Base-by-base conservation (phyloP, 2,888 invertebrate species). In the Ichneumon xanthorius region DNA sequence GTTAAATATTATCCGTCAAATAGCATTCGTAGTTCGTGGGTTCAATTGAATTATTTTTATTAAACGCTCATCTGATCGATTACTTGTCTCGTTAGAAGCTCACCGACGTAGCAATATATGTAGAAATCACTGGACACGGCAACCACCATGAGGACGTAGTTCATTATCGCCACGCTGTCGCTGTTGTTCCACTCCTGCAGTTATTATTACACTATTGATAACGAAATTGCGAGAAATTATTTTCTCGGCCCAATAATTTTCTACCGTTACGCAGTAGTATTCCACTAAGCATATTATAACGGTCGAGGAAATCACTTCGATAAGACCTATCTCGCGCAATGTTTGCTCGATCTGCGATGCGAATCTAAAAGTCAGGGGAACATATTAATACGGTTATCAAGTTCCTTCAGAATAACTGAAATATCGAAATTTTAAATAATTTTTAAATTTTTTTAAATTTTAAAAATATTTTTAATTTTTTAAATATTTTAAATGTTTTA, bases 261-360 rank as follows among this genome's bases (percentile, higher is more conserved):
- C 76, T 90, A 92, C 92, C 91, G 88, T 91, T 4, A 93, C 89
- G 30, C 90, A 88, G 78, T 89, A 91, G 79, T 91, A 93, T 81
- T 90, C 92, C 1, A 93, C 80, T 26, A 92, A 91, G 58, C 93
- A 93, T 81, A 93, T 92, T n/a, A 92, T 90, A 65, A 92, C 33
- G 5, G 92, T 92, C 65, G 91, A 90, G 1, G 91, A 91, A 0
- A 92, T 63, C n/a, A 92, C 84, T 84, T 93, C 92, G 14, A 92
- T 88, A n/a, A 93, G 87, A 83, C 91, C 91, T 40, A 92, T 87
- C 50, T 87, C 90, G 40, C 89, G 89, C 37, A 92, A 81, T 63
- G 91, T 86, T 2, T 85, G 72, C 72, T 92, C 91, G 7, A 92
- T 89, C 6, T 87, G 82, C 1, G 86, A 77, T 53, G 91, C 89